These are phyloP conservation scores for Parazoanthus swiftii DNA, from an alignment of 92 coral and sea anemone species.

Conservation along the genomic window DNA sequence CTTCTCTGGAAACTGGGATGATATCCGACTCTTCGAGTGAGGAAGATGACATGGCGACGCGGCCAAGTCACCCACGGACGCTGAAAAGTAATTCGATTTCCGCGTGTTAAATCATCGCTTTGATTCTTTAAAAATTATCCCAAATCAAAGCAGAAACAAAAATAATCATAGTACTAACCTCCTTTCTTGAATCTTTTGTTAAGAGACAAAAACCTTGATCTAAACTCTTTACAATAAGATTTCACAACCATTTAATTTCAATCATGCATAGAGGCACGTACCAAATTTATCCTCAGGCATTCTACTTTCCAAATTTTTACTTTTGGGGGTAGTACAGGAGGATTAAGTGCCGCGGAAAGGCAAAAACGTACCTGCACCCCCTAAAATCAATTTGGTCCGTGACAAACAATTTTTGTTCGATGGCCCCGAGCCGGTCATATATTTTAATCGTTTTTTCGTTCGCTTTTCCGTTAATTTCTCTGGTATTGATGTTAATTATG, in stretches of 20 bases:
- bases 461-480: not conserved
- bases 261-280: not conserved
- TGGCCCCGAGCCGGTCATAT: not conserved
- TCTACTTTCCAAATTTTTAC: slow-evolving; percentile 25
- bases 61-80: not conserved
- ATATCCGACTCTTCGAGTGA: no score
- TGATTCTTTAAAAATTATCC: not conserved
- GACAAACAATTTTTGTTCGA: not conserved
- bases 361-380: slow-evolving; percentile 5
- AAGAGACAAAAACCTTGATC: slow-evolving; percentile 5
- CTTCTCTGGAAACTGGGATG: not conserved
- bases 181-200: slow-evolving; percentile 2
- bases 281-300: slow-evolving; percentile 20
- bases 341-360: slow-evolving; percentile 13
- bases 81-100: slow-evolving; percentile 11
- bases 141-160: slow-evolving; percentile 9
- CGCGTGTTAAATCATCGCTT: not conserved
- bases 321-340: slow-evolving; percentile 5
- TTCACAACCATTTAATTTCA: slow-evolving; percentile 14
- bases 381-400: not conserved
- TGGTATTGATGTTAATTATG: not conserved
- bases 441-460: not conserved
- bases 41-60: not conserved
- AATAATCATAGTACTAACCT: slow-evolving; percentile 4
- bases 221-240: not conserved